A percentile compares a stretch with the other conserved stretches of the same genome.
phyloP scores from a whole-genome alignment of 1,140 invertebrate genomes.

The Drosophila sp. region DNA sequence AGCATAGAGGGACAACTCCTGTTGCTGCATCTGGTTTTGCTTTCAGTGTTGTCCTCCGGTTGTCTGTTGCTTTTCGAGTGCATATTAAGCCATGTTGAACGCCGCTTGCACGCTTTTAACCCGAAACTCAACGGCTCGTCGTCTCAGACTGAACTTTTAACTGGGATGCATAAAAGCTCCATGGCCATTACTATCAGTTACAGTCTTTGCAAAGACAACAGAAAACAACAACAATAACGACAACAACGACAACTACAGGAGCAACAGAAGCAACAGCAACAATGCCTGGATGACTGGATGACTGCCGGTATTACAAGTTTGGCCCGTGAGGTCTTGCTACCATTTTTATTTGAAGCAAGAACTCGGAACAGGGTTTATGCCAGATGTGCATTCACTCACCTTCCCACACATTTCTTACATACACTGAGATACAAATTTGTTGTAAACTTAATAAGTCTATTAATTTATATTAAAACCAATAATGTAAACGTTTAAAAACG shows the following conservation, averaged over 20 bases:
- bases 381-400: constrained; percentile 63
- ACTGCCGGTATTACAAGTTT: constrained; percentile 7
- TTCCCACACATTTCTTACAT: neutral
- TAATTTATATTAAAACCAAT: no score
- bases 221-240: constrained; percentile 28
- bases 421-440: no score
- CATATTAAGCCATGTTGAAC: constrained; percentile 71
- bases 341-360: constrained; percentile 77
- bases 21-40: neutral
- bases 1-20: neutral
- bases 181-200: constrained; percentile 78
- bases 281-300: constrained; percentile 38
- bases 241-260: constrained; percentile 32
- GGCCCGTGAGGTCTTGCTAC: constrained; percentile 66
- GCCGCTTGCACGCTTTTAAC: constrained; percentile 70
- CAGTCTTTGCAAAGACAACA: constrained; percentile 35
- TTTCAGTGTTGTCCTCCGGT: neutral
- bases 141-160: constrained; percentile 78
- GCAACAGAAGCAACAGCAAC: constrained; percentile 20
- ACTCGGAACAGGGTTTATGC: constrained; percentile 54
- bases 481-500: no score
- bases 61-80: constrained; percentile 15
- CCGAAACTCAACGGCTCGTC: constrained; percentile 67
- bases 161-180: constrained; percentile 69
- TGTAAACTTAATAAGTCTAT: no score